Percentiles rank a stretch among this genome's conserved stretches.
phyloP scores from a whole-genome alignment of 2,797 vertebrate species.

The Pseudochirops corinnae region DNA sequence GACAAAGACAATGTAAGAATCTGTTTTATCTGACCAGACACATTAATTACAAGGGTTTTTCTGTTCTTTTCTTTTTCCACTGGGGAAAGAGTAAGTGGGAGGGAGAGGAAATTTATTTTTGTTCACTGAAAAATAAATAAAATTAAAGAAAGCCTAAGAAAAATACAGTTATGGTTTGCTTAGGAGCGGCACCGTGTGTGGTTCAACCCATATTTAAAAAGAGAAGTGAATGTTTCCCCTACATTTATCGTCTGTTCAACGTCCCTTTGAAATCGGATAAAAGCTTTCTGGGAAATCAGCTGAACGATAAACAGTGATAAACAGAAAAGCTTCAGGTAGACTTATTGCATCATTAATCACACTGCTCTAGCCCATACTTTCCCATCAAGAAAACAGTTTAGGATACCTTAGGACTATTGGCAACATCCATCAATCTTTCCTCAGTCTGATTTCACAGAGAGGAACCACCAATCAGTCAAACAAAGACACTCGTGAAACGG shows the following conservation, averaged over 20 bases:
- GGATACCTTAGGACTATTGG: constrained; percentile 4
- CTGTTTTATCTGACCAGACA: neutral
- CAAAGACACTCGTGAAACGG: neutral
- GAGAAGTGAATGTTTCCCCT: constrained; percentile 8
- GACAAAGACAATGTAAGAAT: neutral
- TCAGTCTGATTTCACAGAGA: neutral
- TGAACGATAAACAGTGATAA: neutral
- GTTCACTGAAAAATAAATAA: neutral
- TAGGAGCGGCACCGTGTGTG: neutral
- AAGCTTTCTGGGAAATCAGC: constrained; percentile 14
- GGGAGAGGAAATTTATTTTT: neutral
- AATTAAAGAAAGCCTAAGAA: neutral
- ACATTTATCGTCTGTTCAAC: neutral
- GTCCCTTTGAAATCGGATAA: neutral
- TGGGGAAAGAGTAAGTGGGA: neutral
- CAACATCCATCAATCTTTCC: constrained; percentile 5
- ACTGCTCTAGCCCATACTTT: constrained; percentile 11
- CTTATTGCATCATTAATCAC: constrained; percentile 10
- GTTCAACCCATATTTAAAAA: neutral
- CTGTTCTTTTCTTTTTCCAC: neutral
- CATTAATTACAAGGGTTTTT: neutral
- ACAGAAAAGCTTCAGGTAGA: neutral
- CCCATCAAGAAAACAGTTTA: constrained; percentile 9
- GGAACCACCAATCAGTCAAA: constrained; percentile 1
- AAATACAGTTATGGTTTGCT: neutral